A percentile compares a stretch with the other conserved stretches of the same genome.
Conservation (phyloP, 1,140 invertebrate genomes). For the Cotesia glomerata region DNA sequence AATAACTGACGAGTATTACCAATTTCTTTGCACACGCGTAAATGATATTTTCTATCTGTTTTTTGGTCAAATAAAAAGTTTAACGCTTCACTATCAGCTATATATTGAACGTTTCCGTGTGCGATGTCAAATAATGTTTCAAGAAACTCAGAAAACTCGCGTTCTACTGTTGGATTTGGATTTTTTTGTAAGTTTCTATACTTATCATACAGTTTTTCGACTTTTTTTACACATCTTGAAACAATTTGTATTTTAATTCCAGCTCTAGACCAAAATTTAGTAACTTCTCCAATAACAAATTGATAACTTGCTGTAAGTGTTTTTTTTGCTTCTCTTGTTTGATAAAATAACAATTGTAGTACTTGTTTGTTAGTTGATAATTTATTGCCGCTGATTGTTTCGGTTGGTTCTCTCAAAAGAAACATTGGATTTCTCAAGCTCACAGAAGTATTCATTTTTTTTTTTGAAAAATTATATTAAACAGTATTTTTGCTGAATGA, state of each 20-base stretch:
- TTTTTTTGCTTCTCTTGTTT: conserved; percentile 19
- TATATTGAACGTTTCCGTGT: too few relatives aligned
- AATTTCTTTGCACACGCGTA: too few relatives aligned
- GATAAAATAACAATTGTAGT: conserved; percentile 19
- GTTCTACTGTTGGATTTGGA: too few relatives aligned
- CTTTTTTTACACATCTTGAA: conserved; percentile 19
- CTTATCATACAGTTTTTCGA: conserved; percentile 12
- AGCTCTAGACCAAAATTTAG: conserved; percentile 10
- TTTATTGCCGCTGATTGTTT: conserved; percentile 24
- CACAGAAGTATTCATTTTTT: conserved; percentile 6
- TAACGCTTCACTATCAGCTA: too few relatives aligned
- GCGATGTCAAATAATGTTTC: too few relatives aligned
- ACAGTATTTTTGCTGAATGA: too few relatives aligned
- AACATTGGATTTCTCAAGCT: conserved; percentile 21
- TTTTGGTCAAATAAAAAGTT: too few relatives aligned
- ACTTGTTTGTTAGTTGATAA: conserved; percentile 22
- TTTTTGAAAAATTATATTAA: too few relatives aligned
- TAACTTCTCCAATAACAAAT: conserved; percentile 4
- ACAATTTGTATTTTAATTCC: conserved; percentile 6
- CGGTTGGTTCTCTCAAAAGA: conserved; percentile 11
- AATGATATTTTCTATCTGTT: too few relatives aligned
- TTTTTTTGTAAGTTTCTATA: too few relatives aligned
- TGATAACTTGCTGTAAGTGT: neutral
- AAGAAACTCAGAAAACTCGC: too few relatives aligned
- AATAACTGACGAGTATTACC: too few relatives aligned